Evolutionary conservation across 2,113 vertebrate genomes (phyloP).

Genomic region (Cichladusa arquata): DNA sequence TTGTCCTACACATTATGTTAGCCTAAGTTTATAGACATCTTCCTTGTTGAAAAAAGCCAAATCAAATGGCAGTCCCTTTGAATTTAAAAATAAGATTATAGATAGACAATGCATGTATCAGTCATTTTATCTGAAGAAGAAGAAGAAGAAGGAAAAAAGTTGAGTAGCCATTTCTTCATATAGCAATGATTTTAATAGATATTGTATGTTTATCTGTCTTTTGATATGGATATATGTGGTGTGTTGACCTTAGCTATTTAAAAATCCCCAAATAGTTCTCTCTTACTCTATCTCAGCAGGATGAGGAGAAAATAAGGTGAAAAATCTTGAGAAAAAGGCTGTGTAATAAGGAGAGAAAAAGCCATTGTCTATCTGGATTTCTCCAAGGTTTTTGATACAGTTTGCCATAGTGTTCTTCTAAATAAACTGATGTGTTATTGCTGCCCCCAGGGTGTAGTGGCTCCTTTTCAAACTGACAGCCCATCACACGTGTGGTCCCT

Average conservation of each 20-base stretch:
- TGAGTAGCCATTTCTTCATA: not conserved
- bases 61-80: fast-evolving
- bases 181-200: not conserved
- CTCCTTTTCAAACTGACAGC: not conserved
- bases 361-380: not conserved
- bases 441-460: not conserved
- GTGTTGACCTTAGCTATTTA: not conserved
- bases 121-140: not conserved
- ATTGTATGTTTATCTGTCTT: not conserved
- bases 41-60: not conserved
- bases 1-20: not conserved
- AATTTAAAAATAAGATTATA: not conserved
- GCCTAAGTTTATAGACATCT: not conserved
- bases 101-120: not conserved
- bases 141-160: not conserved
- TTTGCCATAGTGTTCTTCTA: not conserved
- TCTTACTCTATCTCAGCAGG: not conserved
- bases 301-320: not conserved
- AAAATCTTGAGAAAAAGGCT: not conserved
- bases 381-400: not conserved
- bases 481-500: not conserved
- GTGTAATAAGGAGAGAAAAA: not conserved
- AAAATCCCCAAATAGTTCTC: not conserved
- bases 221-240: not conserved
- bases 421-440: not conserved